Conservation (phyloP, 2,797 vertebrate species). For the Spinus pinus region DNA sequence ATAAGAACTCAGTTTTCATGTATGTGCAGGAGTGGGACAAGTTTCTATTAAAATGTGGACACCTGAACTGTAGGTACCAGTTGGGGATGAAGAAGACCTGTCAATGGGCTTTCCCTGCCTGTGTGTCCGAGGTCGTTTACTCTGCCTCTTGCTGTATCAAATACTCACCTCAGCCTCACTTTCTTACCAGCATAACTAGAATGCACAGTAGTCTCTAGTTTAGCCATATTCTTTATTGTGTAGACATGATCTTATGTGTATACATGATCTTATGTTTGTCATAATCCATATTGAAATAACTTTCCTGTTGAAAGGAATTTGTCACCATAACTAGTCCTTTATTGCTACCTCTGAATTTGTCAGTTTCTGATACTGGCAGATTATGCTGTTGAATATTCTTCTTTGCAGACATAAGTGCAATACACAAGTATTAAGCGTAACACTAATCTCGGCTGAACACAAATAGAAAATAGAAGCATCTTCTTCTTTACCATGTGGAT, state of each 20-base stretch:
- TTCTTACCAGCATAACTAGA: not conserved
- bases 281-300: not conserved
- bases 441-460: not conserved
- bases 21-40: not conserved
- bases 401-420: not conserved
- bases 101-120: not conserved
- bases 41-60: not conserved
- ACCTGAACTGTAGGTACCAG: not conserved
- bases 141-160: not conserved
- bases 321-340: not conserved
- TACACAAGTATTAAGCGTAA: not conserved
- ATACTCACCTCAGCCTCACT: not conserved
- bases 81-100: not conserved
- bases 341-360: not conserved
- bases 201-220: not conserved
- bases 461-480: not conserved
- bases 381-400: not conserved
- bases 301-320: not conserved
- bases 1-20: not conserved
- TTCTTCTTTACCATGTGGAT: not conserved
- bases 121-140: accelerated
- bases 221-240: not conserved
- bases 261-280: not conserved
- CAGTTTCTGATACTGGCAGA: not conserved
- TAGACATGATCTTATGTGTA: not conserved